These are phyloP conservation scores for Amitus sp. DNA, from an alignment of 2,888 invertebrate genomes.

Conservation along the genomic window DNA sequence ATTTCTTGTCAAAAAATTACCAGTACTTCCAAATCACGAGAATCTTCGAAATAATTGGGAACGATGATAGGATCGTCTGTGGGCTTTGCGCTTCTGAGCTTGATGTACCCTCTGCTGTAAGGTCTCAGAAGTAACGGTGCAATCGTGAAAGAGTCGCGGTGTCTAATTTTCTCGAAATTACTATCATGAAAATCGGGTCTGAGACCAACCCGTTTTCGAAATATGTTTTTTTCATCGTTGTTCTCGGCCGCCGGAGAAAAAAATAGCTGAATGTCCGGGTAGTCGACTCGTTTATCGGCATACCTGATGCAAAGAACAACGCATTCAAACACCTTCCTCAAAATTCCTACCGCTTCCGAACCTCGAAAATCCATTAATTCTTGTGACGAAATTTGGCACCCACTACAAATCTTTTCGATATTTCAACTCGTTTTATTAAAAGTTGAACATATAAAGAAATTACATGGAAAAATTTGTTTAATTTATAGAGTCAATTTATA, in stretches of 20 bases:
- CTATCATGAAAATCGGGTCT: constrained; percentile 72
- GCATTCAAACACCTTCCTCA: neutral
- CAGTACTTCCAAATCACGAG: constrained; percentile 76
- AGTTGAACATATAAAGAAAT: too few relatives aligned
- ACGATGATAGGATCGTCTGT: constrained; percentile 82
- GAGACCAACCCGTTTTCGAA: neutral
- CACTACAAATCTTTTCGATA: too few relatives aligned
- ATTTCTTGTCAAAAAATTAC: constrained; percentile 69
- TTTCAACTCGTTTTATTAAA: too few relatives aligned
- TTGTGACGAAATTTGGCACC: too few relatives aligned
- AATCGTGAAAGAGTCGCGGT: constrained; percentile 72
- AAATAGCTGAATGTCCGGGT: constrained; percentile 84
- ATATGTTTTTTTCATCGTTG: constrained; percentile 69
- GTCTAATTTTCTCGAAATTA: constrained; percentile 70
- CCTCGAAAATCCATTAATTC: neutral
- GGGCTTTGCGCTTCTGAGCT: constrained; percentile 76
- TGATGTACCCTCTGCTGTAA: constrained; percentile 75
- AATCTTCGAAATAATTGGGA: constrained; percentile 85
- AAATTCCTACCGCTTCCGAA: neutral
- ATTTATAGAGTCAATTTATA: too few relatives aligned
- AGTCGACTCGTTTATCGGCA: constrained; percentile 74
- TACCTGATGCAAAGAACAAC: constrained; percentile 55
- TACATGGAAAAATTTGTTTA: too few relatives aligned
- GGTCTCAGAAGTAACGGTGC: constrained; percentile 80
- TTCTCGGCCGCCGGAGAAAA: constrained; percentile 80